Base-by-base conservation (phyloP, 1,140 invertebrate species). In the Sminthurinus signatus region DNA sequence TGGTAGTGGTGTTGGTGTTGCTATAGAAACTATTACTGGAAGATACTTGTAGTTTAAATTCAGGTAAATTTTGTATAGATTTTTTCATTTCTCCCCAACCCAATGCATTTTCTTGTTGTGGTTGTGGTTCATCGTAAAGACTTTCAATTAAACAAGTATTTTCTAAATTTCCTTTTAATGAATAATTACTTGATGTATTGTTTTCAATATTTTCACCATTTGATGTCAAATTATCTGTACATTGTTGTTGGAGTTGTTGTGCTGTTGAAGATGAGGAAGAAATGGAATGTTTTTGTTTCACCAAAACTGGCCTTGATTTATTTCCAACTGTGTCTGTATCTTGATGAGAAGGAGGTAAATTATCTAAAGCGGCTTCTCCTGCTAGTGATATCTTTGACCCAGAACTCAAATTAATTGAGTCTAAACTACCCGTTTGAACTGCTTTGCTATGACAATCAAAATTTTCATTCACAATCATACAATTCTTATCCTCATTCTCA, bases 201-300 rank as follows among this genome's bases (percentile, higher is more conserved):
- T n/a, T n/a, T n/a, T n/a, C n/a, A n/a, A n/a, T n/a, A n/a, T n/a
- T n/a, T n/a, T n/a, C n/a, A n/a, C n/a, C n/a, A n/a, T n/a, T n/a
- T n/a, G n/a, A n/a, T n/a, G n/a, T n/a, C n/a, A n/a, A n/a, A n/a
- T n/a, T n/a, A n/a, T n/a, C n/a, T n/a, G n/a, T n/a, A n/a, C n/a
- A n/a, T n/a, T n/a, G n/a, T n/a, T n/a, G n/a, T n/a, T n/a, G n/a
- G n/a, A n/a, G n/a, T 36, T 36, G 32, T 36, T 36, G 32, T 5
- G 12, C 12, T 72, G 64, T 84, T 82, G 56, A 4, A n/a, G 57
- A 21, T 19, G 86, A 84, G 70, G 86, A 84, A 72, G 85, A 86
- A 10, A 88, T 80, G 1, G 86, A 87, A 75, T 87, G 84, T 75
- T 88, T 88, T 74, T 89, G 87, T 77, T 88, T 88, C n/a, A 88